Evolutionary conservation across 1,140 invertebrate species (phyloP), one percentile per base, ranked within the genome.

Genomic region (Pseudomyrmex gracilis): DNA sequence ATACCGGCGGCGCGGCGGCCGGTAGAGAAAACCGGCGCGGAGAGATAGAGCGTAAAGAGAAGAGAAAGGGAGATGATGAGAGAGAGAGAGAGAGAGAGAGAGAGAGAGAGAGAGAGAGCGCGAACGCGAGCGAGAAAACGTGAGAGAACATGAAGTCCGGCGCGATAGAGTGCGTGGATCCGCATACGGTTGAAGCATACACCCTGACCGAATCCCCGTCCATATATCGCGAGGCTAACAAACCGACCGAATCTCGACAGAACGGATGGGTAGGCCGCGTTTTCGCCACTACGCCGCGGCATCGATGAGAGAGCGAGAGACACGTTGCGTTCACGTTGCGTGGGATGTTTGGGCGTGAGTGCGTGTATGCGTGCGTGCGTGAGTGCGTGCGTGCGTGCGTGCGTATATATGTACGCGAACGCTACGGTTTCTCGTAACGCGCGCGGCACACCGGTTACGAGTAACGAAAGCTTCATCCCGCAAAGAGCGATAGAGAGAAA

Each of bases 191-290:
- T 55, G 78, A 61, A 60, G 74, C 43, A 71, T 34, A 34, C 73
- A 87, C 57, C 85, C 86, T 88, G 89, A 89, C 89, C 90, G 90
- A 92, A 91, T 92, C 86, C 90, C 86, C 90, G 92, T 93, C 90
- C 90, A 93, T 93, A 93, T 90, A 93, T 93, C 90, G 90, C 85
- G 85, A 86, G 89, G 88, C 90, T 89, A 93, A 92, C 93, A 93
- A 93, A 93, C 92, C 92, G 91, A 91, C 89, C 89, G 91, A 93
- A 93, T 92, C 92, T 92, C 91, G 91, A 91, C 91, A 93, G 91
- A 87, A 92, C 87, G 90, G 90, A 93, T 92, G 91, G 92, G 88
- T 91, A 92, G 90, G 86, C 88, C 89, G 89, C 89, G 86, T 93
- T 93, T 93, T 93, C 92, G 66, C 51, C 77, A 47, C 24, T 66